A percentile compares a stretch with the other conserved stretches of the same genome.
These are phyloP conservation scores for Zoanthus gigantus DNA, from an alignment of 92 coral and sea anemone genomes.

Conservation along the genomic window DNA sequence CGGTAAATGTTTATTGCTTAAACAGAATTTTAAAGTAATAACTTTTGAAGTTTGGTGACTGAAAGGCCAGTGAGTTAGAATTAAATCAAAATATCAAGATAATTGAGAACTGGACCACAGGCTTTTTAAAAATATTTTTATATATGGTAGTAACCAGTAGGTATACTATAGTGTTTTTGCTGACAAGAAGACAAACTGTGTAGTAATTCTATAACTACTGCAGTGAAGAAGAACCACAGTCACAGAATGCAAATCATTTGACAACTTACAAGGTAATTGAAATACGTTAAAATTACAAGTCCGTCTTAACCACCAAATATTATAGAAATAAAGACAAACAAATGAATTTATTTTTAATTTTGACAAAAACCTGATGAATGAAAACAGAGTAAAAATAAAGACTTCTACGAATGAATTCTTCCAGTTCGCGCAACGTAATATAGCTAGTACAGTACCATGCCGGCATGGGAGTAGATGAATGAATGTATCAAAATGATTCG, in stretches of 20 bases:
- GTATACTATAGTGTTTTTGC: too few species aligned
- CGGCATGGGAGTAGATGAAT: not conserved
- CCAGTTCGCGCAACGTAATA: not conserved
- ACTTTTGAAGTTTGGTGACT: not conserved
- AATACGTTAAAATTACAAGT: not conserved
- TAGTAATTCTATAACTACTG: too few species aligned
- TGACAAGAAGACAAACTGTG: too few species aligned
- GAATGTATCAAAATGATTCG: not conserved
- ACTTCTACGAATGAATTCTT: not conserved
- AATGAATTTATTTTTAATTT: not conserved
- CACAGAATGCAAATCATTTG: too few species aligned
- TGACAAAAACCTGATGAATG: not conserved
- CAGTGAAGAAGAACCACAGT: too few species aligned
- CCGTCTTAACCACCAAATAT: not conserved
- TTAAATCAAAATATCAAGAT: too few species aligned
- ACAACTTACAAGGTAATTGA: not conserved
- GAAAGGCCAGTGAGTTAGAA: too few species aligned
- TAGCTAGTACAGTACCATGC: not conserved
- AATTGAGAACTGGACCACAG: too few species aligned
- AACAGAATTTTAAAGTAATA: not conserved
- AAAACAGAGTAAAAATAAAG: not conserved
- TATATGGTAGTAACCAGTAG: too few species aligned
- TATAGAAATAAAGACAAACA: not conserved
- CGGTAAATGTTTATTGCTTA: not conserved
- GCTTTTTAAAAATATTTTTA: too few species aligned